Percentiles rank a stretch among this genome's conserved stretches.
These are phyloP conservation scores for Probaryconus sp. DNA, from an alignment of 1,140 invertebrate genomes.

Conservation along the genomic window DNA sequence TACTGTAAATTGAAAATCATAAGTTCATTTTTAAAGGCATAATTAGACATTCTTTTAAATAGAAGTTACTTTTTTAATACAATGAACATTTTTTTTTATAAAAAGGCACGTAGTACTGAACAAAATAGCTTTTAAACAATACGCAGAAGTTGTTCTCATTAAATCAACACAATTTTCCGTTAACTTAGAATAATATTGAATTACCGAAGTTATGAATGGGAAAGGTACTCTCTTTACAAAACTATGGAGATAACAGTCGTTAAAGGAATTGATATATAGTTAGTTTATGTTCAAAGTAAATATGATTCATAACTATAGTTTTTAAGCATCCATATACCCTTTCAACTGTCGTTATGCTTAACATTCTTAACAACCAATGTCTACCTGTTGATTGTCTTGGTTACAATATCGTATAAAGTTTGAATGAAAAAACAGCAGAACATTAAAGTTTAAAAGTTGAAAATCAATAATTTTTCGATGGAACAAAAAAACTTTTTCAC, in stretches of 20 bases:
- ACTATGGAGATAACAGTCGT: constrained; percentile 7
- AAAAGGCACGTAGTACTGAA: too few species aligned
- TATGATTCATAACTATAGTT: neutral
- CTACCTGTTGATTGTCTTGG: neutral
- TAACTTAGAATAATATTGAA: constrained; percentile 10
- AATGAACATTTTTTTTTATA: too few species aligned
- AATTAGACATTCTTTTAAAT: neutral
- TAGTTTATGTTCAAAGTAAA: neutral
- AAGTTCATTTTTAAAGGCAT: neutral
- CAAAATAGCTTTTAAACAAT: too few species aligned
- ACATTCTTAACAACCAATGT: neutral
- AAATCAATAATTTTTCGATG: too few species aligned
- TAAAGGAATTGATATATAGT: constrained; percentile 1
- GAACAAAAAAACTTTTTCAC: too few species aligned
- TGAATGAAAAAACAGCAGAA: constrained; percentile 18
- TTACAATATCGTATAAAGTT: neutral
- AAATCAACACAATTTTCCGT: neutral
- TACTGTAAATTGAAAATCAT: too few species aligned
- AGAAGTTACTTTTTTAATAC: too few species aligned
- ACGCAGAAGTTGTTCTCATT: constrained; percentile 9
- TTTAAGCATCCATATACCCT: neutral
- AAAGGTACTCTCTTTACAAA: neutral
- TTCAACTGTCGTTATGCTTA: neutral
- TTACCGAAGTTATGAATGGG: constrained; percentile 10
- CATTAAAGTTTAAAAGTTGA: too few species aligned